These are phyloP conservation scores for Myoxocephalus aenaeus DNA, from an alignment of 2,797 vertebrate species.

Conservation along the genomic window DNA sequence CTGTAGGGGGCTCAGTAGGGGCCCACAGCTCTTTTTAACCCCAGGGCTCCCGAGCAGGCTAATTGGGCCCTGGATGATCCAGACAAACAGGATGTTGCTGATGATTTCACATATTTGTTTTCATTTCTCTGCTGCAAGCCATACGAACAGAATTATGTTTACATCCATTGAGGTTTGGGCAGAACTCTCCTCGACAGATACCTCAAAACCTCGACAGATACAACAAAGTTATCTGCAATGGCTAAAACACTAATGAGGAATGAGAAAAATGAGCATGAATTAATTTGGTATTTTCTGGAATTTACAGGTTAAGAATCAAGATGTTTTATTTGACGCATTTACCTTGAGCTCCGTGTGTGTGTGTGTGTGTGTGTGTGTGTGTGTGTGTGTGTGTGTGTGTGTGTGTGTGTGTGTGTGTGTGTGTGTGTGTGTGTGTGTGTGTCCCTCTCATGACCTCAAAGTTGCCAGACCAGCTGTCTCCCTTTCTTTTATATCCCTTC, in stretches of 20 bases:
- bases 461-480: slow-evolving; percentile 64
- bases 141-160: not conserved
- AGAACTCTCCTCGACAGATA: not conserved
- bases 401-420: not conserved
- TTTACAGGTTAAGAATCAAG: not conserved
- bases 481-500: slow-evolving; percentile 20
- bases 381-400: too few species aligned
- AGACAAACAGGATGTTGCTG: not conserved
- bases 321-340: not conserved
- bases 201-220: not conserved
- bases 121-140: not conserved
- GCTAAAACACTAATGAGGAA: not conserved
- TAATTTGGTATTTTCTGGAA: not conserved
- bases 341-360: not conserved
- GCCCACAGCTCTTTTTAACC: not conserved
- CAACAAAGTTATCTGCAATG: not conserved
- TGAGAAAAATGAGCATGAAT: not conserved
- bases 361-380: too few species aligned
- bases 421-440: not conserved
- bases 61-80: not conserved
- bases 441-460: slow-evolving; percentile 49
- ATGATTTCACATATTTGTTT: not conserved
- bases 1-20: not conserved
- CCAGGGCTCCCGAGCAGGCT: not conserved
- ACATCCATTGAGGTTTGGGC: not conserved